Percentiles rank a stretch among this genome's conserved stretches.
Evolutionary conservation across 1,140 invertebrate genomes (phyloP).

Genomic region (Papilio helenus): DNA sequence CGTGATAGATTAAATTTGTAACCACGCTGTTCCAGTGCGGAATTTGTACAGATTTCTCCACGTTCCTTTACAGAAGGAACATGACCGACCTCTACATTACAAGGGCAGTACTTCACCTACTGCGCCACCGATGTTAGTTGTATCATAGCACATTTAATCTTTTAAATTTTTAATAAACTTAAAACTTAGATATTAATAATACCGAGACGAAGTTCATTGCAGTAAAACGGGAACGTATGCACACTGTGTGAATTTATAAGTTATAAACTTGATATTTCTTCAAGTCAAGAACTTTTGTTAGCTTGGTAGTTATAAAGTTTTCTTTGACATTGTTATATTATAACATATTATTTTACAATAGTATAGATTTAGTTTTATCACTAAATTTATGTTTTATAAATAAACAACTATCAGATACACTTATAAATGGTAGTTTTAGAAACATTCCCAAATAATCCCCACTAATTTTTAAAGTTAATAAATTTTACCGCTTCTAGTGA

Average conservation of each 20-base stretch:
- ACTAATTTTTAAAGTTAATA: background rate
- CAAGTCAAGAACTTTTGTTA: slow-evolving; percentile 25
- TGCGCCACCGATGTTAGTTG: background rate
- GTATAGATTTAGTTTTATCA: background rate
- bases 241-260: slow-evolving; percentile 29
- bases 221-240: slow-evolving; percentile 25
- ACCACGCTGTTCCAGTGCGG: too few relatives aligned
- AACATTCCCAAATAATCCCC: background rate
- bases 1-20: too few relatives aligned
- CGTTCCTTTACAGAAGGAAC: background rate
- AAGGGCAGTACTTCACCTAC: background rate
- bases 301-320: slow-evolving; percentile 27
- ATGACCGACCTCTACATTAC: background rate
- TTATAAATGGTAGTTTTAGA: background rate
- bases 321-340: slow-evolving; percentile 1
- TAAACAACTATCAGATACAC: background rate
- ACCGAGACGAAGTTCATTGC: slow-evolving; percentile 1
- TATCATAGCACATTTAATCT: background rate
- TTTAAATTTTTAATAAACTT: background rate
- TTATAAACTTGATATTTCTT: slow-evolving; percentile 35
- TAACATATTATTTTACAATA: background rate
- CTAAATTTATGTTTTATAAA: background rate
- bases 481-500: background rate
- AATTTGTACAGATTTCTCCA: background rate
- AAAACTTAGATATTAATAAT: slow-evolving; percentile 15